These are phyloP conservation scores for Bergia sp. DNA, from an alignment of 92 coral and sea anemone species.

Conservation along the genomic window DNA sequence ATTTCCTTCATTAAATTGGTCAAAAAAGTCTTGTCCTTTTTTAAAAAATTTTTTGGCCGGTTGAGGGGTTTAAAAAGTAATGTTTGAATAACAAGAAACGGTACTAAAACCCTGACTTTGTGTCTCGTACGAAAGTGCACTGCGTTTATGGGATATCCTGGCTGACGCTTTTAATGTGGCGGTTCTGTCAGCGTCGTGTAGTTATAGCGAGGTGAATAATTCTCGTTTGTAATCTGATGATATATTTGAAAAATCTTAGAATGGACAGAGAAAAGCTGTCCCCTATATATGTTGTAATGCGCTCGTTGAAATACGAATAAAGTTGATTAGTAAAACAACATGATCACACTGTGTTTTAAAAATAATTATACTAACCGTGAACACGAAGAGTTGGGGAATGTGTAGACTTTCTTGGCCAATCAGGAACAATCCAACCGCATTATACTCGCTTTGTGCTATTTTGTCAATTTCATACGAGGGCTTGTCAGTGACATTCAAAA, in stretches of 20 bases:
- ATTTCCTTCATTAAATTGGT: too few species aligned
- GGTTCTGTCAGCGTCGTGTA: not conserved
- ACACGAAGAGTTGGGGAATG: too few species aligned
- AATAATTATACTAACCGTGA: not conserved
- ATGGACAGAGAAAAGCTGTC: not conserved
- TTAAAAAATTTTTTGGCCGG: too few species aligned
- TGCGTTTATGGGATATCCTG: not conserved
- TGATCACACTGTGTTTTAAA: not conserved
- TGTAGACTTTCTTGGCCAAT: too few species aligned
- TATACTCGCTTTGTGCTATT: too few species aligned
- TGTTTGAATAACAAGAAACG: not conserved
- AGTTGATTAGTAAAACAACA: not conserved
- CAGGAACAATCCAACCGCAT: too few species aligned
- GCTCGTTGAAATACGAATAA: constrained; percentile 20
- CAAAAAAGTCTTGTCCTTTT: not conserved
- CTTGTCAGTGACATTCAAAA: too few species aligned
- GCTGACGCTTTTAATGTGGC: not conserved
- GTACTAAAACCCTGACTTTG: constrained; percentile 44
- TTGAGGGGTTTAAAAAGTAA: too few species aligned
- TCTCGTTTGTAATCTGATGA: not conserved
- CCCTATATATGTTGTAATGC: not conserved
- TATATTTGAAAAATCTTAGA: not conserved
- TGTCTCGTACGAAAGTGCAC: constrained; percentile 15
- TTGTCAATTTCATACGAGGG: too few species aligned
- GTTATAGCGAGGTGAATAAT: not conserved